Conservation (phyloP, 2,797 vertebrate genomes). For the Yasuhikotakia modesta region DNA sequence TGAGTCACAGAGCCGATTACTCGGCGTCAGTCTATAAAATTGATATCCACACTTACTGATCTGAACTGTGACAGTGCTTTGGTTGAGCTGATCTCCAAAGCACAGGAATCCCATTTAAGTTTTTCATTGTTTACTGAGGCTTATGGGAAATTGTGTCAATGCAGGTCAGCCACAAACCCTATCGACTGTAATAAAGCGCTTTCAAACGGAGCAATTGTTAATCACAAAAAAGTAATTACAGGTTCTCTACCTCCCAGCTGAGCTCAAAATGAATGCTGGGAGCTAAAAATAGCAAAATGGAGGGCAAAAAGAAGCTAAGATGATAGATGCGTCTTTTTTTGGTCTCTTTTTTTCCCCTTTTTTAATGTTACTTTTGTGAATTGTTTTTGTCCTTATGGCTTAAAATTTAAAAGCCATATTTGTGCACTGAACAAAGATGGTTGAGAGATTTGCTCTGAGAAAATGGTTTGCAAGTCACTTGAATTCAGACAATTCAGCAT, state of each 20-base stretch:
- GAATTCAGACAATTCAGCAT: no score
- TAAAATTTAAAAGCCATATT: neutral
- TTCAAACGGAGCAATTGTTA: neutral
- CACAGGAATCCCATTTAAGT: slow-evolving; percentile 87
- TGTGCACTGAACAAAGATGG: neutral
- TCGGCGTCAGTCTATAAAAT: slow-evolving; percentile 58
- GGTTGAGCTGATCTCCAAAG: slow-evolving; percentile 83
- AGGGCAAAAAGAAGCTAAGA: neutral
- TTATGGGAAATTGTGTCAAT: slow-evolving; percentile 11
- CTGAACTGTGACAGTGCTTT: slow-evolving; percentile 77
- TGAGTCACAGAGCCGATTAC: no score
- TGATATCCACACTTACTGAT: slow-evolving; percentile 83
- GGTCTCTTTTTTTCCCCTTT: no score
- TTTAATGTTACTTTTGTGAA: neutral
- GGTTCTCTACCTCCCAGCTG: slow-evolving; percentile 27
- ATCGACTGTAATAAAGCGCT: slow-evolving; percentile 20
- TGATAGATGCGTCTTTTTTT: neutral
- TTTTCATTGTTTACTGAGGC: slow-evolving; percentile 79
- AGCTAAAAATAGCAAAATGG: neutral
- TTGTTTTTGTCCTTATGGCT: neutral
- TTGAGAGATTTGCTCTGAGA: no score
- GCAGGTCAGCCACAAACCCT: neutral
- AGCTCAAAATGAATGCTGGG: no score
- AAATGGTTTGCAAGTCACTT: neutral
- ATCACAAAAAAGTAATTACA: no score